phyloP scores from a whole-genome alignment of 2,888 invertebrate genomes.

The Bugulina stolonifera region DNA sequence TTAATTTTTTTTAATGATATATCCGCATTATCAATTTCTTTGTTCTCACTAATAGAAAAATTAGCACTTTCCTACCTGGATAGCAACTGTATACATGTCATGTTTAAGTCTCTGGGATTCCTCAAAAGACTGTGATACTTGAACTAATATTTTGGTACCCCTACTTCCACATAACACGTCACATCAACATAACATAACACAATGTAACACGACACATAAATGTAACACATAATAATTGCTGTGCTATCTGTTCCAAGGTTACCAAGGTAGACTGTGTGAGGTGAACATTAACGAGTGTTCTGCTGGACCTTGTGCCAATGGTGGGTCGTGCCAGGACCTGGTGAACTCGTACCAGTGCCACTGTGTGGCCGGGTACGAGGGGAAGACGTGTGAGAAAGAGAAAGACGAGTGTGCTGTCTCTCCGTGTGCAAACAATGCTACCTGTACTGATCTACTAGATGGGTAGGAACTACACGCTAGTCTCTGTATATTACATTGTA shows the following conservation, averaged over 20 bases:
- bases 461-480: slow-evolving; percentile 32
- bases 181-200: too few species aligned
- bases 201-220: too few species aligned
- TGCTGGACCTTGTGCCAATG: slow-evolving; percentile 36
- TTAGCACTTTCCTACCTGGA: too few species aligned
- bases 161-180: too few species aligned
- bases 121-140: too few species aligned
- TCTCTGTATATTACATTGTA: slow-evolving; percentile 37
- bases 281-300: slow-evolving; percentile 35
- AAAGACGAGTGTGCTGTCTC: slow-evolving; percentile 31
- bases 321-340: slow-evolving; percentile 33
- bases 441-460: slow-evolving; percentile 44
- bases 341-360: slow-evolving; percentile 33
- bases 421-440: slow-evolving; percentile 55
- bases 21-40: too few species aligned
- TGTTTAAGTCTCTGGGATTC: too few species aligned
- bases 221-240: not conserved
- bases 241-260: slow-evolving; percentile 32
- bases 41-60: too few species aligned
- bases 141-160: too few species aligned
- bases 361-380: slow-evolving; percentile 42
- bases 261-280: slow-evolving; percentile 33
- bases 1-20: too few species aligned
- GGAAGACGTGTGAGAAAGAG: slow-evolving; percentile 30
- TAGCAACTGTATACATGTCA: too few species aligned